These are phyloP conservation scores for Peromyscus nudipes DNA, from an alignment of 2,797 vertebrate species.

Conservation along the genomic window DNA sequence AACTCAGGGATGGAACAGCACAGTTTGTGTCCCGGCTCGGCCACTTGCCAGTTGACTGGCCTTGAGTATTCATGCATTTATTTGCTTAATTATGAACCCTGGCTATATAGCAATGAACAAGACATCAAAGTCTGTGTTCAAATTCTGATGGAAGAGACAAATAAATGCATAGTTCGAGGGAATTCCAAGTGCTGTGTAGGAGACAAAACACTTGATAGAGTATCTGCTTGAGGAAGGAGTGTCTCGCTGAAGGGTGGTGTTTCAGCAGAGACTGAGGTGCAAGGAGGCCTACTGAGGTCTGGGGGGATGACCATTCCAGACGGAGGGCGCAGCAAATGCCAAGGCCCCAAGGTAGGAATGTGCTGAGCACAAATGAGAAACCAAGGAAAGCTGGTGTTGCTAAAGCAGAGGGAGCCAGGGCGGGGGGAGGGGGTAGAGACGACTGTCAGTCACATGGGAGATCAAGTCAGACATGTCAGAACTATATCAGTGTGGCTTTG, in stretches of 20 bases:
- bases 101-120: not conserved
- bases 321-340: not conserved
- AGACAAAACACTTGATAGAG: not conserved
- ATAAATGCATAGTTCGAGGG: not conserved
- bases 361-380: not conserved
- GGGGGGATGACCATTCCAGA: not conserved
- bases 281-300: not conserved
- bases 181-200: slow-evolving; percentile 27
- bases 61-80: not conserved
- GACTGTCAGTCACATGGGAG: not conserved
- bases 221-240: slow-evolving; percentile 12
- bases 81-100: slow-evolving; percentile 23
- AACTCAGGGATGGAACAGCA: not conserved
- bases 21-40: not conserved
- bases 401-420: not conserved
- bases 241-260: not conserved
- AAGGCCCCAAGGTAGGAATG: slow-evolving; percentile 8
- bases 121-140: not conserved
- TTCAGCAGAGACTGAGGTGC: not conserved
- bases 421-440: too few relatives aligned
- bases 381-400: not conserved
- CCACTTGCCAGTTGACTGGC: not conserved
- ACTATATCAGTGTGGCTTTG: not conserved
- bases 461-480: not conserved
- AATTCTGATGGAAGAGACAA: not conserved